Percentiles rank a stretch among this genome's conserved stretches.
phyloP scores from a whole-genome alignment of 2,113 vertebrate genomes.

The Sapayoa aenigma region DNA sequence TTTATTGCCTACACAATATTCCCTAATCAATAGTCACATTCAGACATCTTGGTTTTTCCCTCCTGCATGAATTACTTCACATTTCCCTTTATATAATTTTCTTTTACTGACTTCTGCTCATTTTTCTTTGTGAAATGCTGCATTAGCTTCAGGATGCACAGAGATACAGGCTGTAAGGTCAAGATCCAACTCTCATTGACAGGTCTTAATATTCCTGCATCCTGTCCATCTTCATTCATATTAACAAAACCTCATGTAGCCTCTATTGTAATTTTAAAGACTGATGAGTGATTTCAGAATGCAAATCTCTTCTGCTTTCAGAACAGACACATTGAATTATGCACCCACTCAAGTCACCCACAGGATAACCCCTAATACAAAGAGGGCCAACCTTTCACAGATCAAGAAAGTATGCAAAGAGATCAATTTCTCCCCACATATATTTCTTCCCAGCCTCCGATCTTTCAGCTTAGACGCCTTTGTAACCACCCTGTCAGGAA shows the following conservation, averaged over 20 bases:
- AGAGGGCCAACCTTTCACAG: neutral
- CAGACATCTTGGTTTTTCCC: neutral
- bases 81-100: neutral
- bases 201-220: neutral
- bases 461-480: neutral
- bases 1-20: neutral
- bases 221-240: neutral
- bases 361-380: neutral
- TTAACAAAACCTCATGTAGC: conserved; percentile 10
- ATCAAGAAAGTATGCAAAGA: neutral
- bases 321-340: neutral
- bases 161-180: neutral
- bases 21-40: neutral
- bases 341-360: neutral
- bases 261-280: conserved; percentile 17
- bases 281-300: conserved; percentile 9
- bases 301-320: conserved; percentile 7
- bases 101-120: neutral
- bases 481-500: conserved; percentile 7
- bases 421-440: neutral
- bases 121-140: neutral
- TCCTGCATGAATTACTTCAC: neutral
- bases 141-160: neutral
- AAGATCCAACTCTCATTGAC: neutral
- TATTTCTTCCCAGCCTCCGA: neutral